A percentile compares a stretch with the other conserved stretches of the same genome.
These are phyloP conservation scores for Tokudaia muenninki DNA, from an alignment of 2,797 vertebrate genomes.

Conservation along the genomic window DNA sequence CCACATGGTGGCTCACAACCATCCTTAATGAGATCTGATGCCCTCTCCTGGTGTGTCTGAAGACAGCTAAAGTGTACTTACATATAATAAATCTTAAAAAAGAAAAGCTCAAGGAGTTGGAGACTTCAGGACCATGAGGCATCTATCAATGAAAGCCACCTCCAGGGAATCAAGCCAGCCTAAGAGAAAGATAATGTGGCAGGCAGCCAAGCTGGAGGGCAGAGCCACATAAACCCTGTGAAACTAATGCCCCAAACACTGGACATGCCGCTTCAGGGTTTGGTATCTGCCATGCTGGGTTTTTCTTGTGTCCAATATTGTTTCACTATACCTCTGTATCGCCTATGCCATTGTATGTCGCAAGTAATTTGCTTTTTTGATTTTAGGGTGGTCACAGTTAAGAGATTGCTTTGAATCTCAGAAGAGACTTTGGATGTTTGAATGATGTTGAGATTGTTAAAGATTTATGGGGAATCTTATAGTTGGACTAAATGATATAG, in stretches of 20 bases:
- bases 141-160: background rate
- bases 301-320: background rate
- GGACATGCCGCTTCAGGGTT: background rate
- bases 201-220: background rate
- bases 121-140: background rate
- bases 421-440: background rate
- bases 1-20: no score
- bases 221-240: background rate
- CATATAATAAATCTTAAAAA: no score
- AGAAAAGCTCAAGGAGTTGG: background rate
- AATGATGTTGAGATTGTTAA: background rate
- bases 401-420: background rate
- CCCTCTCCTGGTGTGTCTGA: no score
- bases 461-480: background rate
- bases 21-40: no score
- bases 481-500: background rate
- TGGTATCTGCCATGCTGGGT: background rate
- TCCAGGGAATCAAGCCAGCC: background rate
- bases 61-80: no score
- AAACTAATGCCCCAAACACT: background rate
- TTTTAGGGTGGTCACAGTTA: background rate
- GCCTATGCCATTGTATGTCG: background rate
- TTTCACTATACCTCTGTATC: background rate
- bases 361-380: background rate
- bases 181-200: background rate